Percentiles rank a stretch among this genome's conserved stretches.
Conservation (phyloP, 1,140 invertebrate genomes). For the Zaprionus capensis region DNA sequence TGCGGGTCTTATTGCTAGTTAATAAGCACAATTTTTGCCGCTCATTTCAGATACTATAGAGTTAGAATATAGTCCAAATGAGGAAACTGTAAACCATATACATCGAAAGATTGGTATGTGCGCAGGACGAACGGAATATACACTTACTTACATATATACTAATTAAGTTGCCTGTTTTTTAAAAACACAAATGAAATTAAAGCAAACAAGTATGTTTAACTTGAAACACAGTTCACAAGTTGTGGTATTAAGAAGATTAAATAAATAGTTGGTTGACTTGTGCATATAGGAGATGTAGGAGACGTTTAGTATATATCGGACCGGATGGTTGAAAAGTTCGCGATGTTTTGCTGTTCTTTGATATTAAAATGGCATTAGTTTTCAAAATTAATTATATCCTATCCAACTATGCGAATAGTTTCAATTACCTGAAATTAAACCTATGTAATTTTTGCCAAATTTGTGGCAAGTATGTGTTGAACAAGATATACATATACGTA, state of each 20-base stretch:
- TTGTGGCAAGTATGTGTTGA: neutral
- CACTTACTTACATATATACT: neutral
- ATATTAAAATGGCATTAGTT: constrained; percentile 72
- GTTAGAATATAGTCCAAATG: constrained; percentile 40
- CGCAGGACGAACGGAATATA: constrained; percentile 35
- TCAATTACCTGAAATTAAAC: constrained; percentile 50
- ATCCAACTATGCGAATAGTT: constrained; percentile 30
- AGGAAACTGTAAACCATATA: constrained; percentile 34
- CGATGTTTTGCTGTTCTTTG: constrained; percentile 68
- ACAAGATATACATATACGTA: constrained; percentile 6
- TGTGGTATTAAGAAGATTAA: constrained; percentile 47
- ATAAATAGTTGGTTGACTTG: constrained; percentile 53
- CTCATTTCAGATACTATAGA: constrained; percentile 51
- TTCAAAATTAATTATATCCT: constrained; percentile 51
- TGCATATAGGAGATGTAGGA: constrained; percentile 51
- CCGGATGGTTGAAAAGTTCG: constrained; percentile 52
- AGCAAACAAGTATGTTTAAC: constrained; percentile 36
- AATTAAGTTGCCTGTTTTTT: constrained; percentile 79
- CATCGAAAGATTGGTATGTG: constrained; percentile 69
- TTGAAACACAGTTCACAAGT: constrained; percentile 41
- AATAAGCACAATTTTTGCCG: constrained; percentile 62
- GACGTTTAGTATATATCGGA: constrained; percentile 35
- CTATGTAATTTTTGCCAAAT: constrained; percentile 37
- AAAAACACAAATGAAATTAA: constrained; percentile 52
- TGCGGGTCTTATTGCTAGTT: constrained; percentile 17